These are phyloP conservation scores for Myripristis murdjan DNA, from an alignment of 2,797 vertebrate genomes.

Conservation along the genomic window DNA sequence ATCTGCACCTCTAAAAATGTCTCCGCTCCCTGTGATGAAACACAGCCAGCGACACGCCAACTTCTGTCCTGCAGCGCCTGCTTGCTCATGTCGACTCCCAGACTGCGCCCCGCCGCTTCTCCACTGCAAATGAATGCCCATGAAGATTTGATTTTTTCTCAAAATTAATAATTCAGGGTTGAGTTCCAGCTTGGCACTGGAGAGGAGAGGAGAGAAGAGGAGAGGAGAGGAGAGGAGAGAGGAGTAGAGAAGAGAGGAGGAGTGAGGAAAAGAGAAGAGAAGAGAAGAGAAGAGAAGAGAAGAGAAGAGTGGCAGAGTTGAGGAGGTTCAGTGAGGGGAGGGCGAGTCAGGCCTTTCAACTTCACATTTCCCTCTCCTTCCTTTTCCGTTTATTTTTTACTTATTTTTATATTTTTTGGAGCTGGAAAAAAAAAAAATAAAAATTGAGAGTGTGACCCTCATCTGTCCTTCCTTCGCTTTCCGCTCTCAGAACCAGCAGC, in stretches of 20 bases:
- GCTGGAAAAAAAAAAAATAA: conserved; percentile 46
- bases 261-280: neutral
- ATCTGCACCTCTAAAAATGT: conserved; percentile 71
- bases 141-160: conserved; percentile 84
- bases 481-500: conserved; percentile 38
- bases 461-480: conserved; percentile 43
- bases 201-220: too few species aligned
- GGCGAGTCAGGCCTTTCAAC: conserved; percentile 34
- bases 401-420: conserved; percentile 22
- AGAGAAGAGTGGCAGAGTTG: neutral
- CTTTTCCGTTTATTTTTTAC: neutral
- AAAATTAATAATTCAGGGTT: conserved; percentile 85
- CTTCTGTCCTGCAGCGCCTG: conserved; percentile 32
- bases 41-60: conserved; percentile 54
- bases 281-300: neutral
- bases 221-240: too few species aligned
- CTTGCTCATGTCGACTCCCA: conserved; percentile 20
- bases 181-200: conserved; percentile 66
- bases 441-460: conserved; percentile 45
- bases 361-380: conserved; percentile 33
- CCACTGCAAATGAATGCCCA: conserved; percentile 71
- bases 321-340: conserved; percentile 15
- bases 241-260: neutral
- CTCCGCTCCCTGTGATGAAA: conserved; percentile 57
- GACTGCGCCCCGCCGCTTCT: conserved; percentile 49